A percentile compares a stretch with the other conserved stretches of the same genome.
Conservation (phyloP, 2,888 invertebrate genomes). For the Drosophila hawaiiensis region DNA sequence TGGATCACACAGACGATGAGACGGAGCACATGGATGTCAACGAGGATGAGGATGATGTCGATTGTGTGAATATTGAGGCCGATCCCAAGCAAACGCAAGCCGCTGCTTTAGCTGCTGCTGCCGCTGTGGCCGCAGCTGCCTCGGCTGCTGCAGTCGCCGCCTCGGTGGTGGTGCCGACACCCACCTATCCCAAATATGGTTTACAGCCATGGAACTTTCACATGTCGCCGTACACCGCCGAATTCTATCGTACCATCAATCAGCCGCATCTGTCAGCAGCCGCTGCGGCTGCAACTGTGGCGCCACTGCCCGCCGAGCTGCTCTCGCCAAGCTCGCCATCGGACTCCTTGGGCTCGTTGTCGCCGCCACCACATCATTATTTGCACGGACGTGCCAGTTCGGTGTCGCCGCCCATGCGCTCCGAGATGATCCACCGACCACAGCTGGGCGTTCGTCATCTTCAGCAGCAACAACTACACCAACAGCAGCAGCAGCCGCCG, state of each 20-base stretch:
- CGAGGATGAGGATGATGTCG: conserved; percentile 81
- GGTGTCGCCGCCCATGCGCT: conserved; percentile 84
- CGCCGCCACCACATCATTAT: conserved; percentile 85
- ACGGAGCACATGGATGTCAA: conserved; percentile 64
- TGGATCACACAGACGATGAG: conserved; percentile 80
- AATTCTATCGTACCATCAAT: conserved; percentile 84
- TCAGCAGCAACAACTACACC: conserved; percentile 49
- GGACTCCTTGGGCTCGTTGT: conserved; percentile 83
- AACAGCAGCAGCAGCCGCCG: conserved; percentile 39
- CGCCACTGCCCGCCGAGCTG: conserved; percentile 82
- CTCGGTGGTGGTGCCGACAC: conserved; percentile 85
- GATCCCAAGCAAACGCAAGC: conserved; percentile 81
- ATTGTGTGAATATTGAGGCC: conserved; percentile 77
- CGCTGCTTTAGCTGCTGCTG: conserved; percentile 72
- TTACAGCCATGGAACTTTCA: conserved; percentile 84
- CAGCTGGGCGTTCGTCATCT: conserved; percentile 72
- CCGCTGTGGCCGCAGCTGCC: conserved; percentile 79
- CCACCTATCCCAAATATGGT: conserved; percentile 84
- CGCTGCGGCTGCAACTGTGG: conserved; percentile 67
- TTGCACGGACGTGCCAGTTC: conserved; percentile 84
- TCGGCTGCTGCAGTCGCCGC: conserved; percentile 86
- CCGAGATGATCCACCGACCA: conserved; percentile 83
- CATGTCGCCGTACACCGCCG: conserved; percentile 84
- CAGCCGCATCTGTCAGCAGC: conserved; percentile 79
- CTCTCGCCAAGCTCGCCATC: conserved; percentile 85